phyloP scores from a whole-genome alignment of 2,113 vertebrate species.

The Emydura subglobosa region DNA sequence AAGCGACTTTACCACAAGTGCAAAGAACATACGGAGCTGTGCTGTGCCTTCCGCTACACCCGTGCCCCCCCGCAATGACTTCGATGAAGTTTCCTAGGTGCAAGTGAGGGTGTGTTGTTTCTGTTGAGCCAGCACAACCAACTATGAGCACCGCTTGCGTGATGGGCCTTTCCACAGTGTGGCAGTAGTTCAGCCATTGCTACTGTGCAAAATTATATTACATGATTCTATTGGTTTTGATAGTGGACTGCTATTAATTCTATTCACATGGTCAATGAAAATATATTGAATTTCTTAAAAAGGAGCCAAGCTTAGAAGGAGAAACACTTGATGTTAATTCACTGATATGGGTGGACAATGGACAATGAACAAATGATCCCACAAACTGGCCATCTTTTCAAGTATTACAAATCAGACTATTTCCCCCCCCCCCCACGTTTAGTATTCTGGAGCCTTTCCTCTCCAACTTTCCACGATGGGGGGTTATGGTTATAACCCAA shows the following conservation, averaged over 20 bases:
- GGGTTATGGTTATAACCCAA: background rate
- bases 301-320: background rate
- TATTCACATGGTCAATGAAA: background rate
- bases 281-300: background rate
- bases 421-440: slow-evolving; percentile 7
- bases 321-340: background rate
- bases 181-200: rapidly evolving
- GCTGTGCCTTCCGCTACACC: rapidly evolving
- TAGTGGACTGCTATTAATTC: background rate
- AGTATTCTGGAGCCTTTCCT: slow-evolving; percentile 45
- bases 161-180: background rate
- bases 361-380: background rate
- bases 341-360: background rate
- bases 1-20: rapidly evolving
- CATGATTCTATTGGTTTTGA: background rate
- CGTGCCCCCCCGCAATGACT: rapidly evolving
- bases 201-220: rapidly evolving
- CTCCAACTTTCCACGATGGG: slow-evolving; percentile 46
- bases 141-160: background rate
- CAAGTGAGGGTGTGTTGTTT: background rate
- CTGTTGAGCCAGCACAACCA: background rate
- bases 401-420: background rate
- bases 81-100: background rate
- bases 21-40: rapidly evolving
- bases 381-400: background rate